Conservation (phyloP, 2,113 vertebrate genomes). For the Tupaia chinensis region DNA sequence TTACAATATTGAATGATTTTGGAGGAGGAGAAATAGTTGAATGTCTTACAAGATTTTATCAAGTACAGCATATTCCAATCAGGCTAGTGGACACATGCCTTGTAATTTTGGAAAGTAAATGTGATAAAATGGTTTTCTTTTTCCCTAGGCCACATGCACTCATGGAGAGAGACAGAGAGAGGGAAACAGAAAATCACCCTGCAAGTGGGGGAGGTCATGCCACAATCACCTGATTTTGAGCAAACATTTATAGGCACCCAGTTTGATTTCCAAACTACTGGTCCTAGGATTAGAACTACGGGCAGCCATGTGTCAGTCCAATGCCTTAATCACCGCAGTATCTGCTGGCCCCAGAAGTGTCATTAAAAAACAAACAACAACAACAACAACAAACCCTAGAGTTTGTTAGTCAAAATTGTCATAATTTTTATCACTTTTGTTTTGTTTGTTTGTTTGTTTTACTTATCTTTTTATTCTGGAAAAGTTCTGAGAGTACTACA, state of each 20-base stretch:
- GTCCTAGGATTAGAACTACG: too few relatives aligned
- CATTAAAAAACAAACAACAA: too few relatives aligned
- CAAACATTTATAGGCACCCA: too few relatives aligned
- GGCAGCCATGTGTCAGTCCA: too few relatives aligned
- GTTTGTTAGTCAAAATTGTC: not conserved
- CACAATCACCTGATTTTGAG: too few relatives aligned
- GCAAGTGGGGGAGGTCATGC: too few relatives aligned
- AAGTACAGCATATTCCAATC: not conserved
- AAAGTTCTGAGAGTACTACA: not conserved
- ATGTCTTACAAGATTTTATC: not conserved
- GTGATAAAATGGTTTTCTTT: not conserved
- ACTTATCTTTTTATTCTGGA: not conserved
- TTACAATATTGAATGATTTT: not conserved
- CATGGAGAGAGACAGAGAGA: too few relatives aligned
- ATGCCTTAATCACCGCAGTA: too few relatives aligned
- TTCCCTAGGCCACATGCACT: not conserved
- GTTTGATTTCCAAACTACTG: too few relatives aligned
- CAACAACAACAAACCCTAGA: not conserved
- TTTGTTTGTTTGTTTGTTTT: not conserved
- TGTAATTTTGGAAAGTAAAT: conserved; percentile 23
- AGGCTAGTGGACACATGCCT: not conserved
- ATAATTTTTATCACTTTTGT: not conserved
- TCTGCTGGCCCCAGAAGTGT: too few relatives aligned
- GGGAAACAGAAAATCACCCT: too few relatives aligned
- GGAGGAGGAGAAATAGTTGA: conserved; percentile 7